Conservation (phyloP, 1,140 invertebrate species). For the Drosophila parvula region DNA sequence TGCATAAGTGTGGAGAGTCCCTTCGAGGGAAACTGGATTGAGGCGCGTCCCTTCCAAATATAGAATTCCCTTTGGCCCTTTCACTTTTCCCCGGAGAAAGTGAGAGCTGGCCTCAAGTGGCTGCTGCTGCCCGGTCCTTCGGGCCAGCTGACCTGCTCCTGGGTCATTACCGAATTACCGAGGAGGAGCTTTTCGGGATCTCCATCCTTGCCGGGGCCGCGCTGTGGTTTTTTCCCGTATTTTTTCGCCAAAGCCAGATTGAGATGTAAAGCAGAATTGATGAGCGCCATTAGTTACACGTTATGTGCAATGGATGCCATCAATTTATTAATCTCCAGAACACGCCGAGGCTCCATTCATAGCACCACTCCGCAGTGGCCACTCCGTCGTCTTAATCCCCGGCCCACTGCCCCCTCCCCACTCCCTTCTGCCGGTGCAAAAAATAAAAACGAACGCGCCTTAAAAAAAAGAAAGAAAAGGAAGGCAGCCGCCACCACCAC, state of each 20-base stretch:
- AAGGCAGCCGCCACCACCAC: conserved; percentile 21
- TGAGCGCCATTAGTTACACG: conserved; percentile 84
- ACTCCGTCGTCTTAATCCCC: conserved; percentile 75
- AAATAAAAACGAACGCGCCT: conserved; percentile 63
- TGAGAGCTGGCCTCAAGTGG: conserved; percentile 50
- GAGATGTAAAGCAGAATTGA: conserved; percentile 85
- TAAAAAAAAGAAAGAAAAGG: conserved; percentile 43
- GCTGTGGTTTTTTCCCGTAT: conserved; percentile 42
- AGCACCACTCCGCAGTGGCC: conserved; percentile 55
- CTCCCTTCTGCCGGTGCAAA: conserved; percentile 35
- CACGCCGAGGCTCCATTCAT: conserved; percentile 80
- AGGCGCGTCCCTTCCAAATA: conserved; percentile 44
- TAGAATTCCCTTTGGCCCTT: conserved; percentile 42
- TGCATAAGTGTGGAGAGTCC: conserved; percentile 53
- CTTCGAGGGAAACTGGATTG: conserved; percentile 11
- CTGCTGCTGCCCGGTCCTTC: conserved; percentile 8
- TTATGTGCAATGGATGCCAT: conserved; percentile 85
- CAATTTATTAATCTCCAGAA: conserved; percentile 85
- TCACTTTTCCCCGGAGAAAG: conserved; percentile 49
- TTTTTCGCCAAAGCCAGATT: conserved; percentile 80
- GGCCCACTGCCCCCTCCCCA: not conserved
- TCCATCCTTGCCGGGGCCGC: conserved; percentile 1
- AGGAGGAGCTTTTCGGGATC: conserved; percentile 31
- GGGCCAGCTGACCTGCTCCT: conserved; percentile 36
- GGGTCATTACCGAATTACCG: conserved; percentile 57